A percentile compares a stretch with the other conserved stretches of the same genome.
phyloP scores from a whole-genome alignment of 2,113 vertebrate genomes.

The Psettodes erumei region DNA sequence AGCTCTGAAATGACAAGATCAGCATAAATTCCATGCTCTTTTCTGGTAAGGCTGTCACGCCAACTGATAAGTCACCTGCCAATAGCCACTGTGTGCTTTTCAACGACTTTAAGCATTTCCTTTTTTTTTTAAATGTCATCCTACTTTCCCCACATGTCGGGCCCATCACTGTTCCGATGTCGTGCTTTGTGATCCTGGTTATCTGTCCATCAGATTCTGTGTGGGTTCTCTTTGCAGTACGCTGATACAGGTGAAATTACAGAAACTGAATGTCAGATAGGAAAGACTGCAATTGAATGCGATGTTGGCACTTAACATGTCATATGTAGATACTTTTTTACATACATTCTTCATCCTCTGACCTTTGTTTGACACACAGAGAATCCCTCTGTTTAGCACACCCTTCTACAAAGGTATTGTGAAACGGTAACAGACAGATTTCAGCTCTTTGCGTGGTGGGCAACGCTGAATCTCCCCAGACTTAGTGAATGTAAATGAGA shows the following conservation, averaged over 20 bases:
- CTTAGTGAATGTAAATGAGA: not conserved
- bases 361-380: not conserved
- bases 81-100: conserved; percentile 26
- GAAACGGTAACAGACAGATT: not conserved
- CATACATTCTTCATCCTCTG: not conserved
- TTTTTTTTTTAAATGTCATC: conserved; percentile 15
- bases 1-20: conserved; percentile 10
- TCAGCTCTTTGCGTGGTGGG: not conserved
- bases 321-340: too few species aligned
- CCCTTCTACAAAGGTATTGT: not conserved
- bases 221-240: not conserved
- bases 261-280: not conserved
- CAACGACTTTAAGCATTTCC: not conserved
- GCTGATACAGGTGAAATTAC: not conserved
- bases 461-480: not conserved
- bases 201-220: not conserved
- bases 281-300: too few species aligned
- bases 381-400: not conserved
- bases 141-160: conserved; percentile 4
- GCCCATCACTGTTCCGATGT: not conserved
- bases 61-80: conserved; percentile 6
- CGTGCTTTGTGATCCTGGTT: not conserved
- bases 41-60: not conserved
- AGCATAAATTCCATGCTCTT: not conserved
- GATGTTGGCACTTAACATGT: too few species aligned